Conservation (phyloP, 1,140 invertebrate species). For the Chironomus tepperi region DNA sequence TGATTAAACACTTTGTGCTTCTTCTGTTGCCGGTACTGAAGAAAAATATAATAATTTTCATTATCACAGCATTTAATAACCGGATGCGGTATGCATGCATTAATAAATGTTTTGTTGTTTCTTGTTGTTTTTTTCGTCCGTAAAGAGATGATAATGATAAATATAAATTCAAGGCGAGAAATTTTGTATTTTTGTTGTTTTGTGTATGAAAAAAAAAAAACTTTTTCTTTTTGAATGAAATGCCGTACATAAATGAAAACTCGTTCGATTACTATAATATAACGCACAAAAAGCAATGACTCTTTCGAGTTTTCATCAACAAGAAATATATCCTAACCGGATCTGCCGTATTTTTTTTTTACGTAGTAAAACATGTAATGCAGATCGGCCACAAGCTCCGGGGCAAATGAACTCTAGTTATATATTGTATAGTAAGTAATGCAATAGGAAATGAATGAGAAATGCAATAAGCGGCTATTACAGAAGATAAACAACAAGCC, state of each 20-base stretch:
- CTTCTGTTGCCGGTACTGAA: background rate
- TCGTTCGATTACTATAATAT: background rate
- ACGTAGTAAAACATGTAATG: background rate
- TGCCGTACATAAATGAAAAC: constrained; percentile 13
- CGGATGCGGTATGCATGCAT: background rate
- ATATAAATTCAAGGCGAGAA: constrained; percentile 8
- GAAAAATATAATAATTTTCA: background rate
- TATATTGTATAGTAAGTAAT: background rate
- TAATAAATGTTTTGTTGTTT: background rate
- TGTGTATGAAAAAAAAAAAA: background rate
- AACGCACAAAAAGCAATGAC: background rate
- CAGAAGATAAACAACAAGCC: background rate
- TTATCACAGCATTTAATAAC: background rate
- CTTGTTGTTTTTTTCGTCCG: background rate
- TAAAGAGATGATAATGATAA: constrained; percentile 9
- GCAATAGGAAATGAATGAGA: constrained; percentile 1
- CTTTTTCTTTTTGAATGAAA: constrained; percentile 14
- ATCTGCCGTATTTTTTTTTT: background rate
- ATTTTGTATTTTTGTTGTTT: background rate
- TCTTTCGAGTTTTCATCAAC: too few species aligned
- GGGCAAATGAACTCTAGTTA: background rate
- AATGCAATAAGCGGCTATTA: background rate
- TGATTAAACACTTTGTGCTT: background rate
- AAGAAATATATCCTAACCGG: background rate
- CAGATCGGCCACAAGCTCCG: background rate